Conservation (phyloP, 2,797 vertebrate genomes). For the Oceanodroma leucorhoa region DNA sequence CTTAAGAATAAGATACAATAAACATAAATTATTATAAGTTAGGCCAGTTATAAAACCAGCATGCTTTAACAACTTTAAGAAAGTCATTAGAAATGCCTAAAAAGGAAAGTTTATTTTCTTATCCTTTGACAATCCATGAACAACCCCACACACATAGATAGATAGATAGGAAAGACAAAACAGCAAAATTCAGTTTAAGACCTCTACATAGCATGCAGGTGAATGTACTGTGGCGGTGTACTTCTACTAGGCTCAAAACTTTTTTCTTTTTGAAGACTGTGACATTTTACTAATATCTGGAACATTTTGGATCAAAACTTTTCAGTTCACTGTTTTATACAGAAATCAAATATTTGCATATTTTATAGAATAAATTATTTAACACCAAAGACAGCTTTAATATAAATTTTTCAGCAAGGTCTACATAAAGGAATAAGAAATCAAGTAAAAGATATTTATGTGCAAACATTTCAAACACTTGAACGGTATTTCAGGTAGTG, state of each 20-base stretch:
- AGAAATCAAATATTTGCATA: not conserved
- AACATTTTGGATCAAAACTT: not conserved
- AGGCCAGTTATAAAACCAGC: not conserved
- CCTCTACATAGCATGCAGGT: not conserved
- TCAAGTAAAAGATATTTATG: not conserved
- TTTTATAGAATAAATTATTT: not conserved
- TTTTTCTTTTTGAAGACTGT: not conserved
- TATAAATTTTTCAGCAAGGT: not conserved
- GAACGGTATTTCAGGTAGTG: not conserved
- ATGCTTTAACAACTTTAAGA: not conserved
- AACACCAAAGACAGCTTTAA: not conserved
- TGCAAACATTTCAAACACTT: not conserved
- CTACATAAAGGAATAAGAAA: not conserved
- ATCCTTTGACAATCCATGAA: not conserved
- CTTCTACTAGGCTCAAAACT: not conserved
- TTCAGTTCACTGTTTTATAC: not conserved
- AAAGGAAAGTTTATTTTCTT: not conserved
- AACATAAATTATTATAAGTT: not conserved
- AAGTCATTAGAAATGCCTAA: not conserved
- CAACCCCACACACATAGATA: rapidly evolving
- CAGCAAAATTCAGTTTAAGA: not conserved
- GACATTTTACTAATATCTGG: not conserved
- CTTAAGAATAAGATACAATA: not conserved
- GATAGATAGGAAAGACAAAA: not conserved
- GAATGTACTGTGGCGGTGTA: not conserved